These are phyloP conservation scores for Macroglossus sobrinus DNA, from an alignment of 2,113 vertebrate species.

Conservation along the genomic window DNA sequence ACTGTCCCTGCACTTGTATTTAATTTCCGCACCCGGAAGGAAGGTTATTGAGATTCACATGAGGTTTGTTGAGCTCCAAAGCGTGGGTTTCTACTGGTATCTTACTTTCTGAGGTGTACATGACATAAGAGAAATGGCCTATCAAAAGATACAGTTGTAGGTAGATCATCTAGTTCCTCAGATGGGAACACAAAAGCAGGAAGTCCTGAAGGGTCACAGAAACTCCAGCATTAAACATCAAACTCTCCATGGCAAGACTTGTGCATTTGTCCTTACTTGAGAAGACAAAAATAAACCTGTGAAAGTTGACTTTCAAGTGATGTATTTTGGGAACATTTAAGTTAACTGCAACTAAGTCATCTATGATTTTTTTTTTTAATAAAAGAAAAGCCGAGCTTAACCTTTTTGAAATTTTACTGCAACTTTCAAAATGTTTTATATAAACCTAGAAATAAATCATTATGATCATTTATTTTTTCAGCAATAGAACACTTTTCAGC, in stretches of 20 bases:
- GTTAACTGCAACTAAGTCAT: background rate
- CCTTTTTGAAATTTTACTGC: background rate
- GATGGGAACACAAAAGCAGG: background rate
- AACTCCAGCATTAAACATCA: background rate
- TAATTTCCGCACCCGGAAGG: background rate
- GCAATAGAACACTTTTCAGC: background rate
- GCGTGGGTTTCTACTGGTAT: background rate
- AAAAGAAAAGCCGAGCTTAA: background rate
- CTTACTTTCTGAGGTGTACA: background rate
- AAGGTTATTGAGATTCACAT: background rate
- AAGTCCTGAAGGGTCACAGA: background rate
- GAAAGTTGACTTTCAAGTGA: background rate
- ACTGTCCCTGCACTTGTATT: background rate
- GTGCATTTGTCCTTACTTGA: background rate
- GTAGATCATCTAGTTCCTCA: background rate
- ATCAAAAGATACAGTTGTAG: background rate
- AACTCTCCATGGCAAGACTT: background rate
- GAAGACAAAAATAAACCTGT: background rate
- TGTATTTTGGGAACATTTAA: background rate
- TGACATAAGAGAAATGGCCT: background rate
- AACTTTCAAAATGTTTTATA: conserved; percentile 5
- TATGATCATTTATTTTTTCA: background rate
- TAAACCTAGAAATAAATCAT: background rate
- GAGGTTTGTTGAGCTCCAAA: background rate
- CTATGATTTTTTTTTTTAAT: background rate